Base-by-base conservation (phyloP, 2,797 vertebrate species). In the Scleropages formosus region DNA sequence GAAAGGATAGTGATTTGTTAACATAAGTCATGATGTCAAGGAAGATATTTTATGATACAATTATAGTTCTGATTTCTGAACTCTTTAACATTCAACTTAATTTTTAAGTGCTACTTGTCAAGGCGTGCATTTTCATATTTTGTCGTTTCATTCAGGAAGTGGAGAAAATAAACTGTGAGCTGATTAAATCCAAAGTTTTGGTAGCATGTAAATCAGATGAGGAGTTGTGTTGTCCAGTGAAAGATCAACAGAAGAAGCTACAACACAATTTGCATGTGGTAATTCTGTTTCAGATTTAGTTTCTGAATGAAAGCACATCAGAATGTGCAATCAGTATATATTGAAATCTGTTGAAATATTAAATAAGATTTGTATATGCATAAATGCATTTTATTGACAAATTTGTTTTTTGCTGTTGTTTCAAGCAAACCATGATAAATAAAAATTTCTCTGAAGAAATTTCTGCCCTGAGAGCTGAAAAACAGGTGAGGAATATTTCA, bases 381-480 rank as follows among this genome's bases (percentile, higher is more conserved):
- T 61, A 8, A 68, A 67, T 73, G 16, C 26, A 68, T 26, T 62
- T 62, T 70, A 59, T 59, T 56, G 53, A 8, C 24, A 71, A 51
- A 18, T 59, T 18, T 69, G 47, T 71, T 58, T 58, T 24, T 26
- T 69, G 11, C 4, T 76, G 70, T 67, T 63, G n/a, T 78, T 73
- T 81, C 69, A 69, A 98, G 97, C 95, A 96, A 86, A 87, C 75
- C 8, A 91, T 94, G 82, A 83, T 96, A 82, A 95, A 90, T 87
- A 91, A 88, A 85, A 94, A 89, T 79, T 81, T 96, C 13, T 77
- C 75, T 77, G 91, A 94, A 80, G 94, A 95, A 82, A 92, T 90
- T 71, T 56, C 4, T 15, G 69, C 59, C 44, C 82, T 93, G 56
- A 91, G 89, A 89, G 85, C 89, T 85, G 94, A 95, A 82, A 98